Percentiles rank a stretch among this genome's conserved stretches.
Conservation (phyloP, 2,113 vertebrate genomes). For the Microcebus tavaratra region DNA sequence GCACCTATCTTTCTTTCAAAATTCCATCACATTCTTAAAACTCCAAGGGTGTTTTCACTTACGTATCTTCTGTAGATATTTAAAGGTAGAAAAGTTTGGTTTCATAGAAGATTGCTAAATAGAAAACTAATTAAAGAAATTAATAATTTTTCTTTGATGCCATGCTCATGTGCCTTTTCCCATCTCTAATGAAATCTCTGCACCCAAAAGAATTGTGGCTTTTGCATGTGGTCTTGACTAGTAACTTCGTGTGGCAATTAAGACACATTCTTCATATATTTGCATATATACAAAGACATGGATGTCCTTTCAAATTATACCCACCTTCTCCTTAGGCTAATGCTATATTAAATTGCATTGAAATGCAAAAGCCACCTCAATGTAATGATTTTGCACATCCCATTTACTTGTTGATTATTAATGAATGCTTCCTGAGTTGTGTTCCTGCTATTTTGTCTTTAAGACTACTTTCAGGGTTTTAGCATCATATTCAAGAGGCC, state of each 20-base stretch:
- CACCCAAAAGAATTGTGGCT: background rate
- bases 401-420: conserved; percentile 80
- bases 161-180: background rate
- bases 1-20: background rate
- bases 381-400: conserved; percentile 78
- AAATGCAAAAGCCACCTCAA: conserved; percentile 44
- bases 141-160: background rate
- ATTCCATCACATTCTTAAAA: background rate
- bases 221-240: background rate
- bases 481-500: conserved; percentile 88
- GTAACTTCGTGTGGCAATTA: background rate
- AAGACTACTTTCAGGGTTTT: conserved; percentile 87
- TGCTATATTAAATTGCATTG: conserved; percentile 66
- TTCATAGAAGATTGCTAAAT: background rate
- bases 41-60: background rate
- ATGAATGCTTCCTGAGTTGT: conserved; percentile 82
- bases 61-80: background rate
- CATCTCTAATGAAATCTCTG: background rate
- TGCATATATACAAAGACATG: conserved; percentile 55
- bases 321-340: conserved; percentile 67
- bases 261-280: conserved; percentile 49
- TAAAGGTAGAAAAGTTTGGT: background rate
- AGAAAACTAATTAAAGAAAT: conserved; percentile 40
- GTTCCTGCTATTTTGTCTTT: conserved; percentile 84
- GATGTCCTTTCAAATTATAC: conserved; percentile 58